These are phyloP conservation scores for Laticauda colubrina DNA, from an alignment of 2,113 vertebrate genomes.

Conservation along the genomic window DNA sequence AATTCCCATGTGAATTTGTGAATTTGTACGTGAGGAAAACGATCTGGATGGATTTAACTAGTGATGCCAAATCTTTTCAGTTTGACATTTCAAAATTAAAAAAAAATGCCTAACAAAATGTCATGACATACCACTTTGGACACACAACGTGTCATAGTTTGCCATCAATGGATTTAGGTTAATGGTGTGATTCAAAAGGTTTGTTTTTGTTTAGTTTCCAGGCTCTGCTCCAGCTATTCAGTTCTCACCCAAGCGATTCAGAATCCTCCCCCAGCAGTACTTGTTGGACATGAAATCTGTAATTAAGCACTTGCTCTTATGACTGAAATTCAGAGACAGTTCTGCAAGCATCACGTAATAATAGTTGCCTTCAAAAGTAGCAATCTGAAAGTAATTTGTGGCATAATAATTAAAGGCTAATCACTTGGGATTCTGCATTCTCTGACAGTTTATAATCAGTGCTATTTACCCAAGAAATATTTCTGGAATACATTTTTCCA, in stretches of 20 bases:
- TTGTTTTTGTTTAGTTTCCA: neutral
- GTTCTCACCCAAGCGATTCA: neutral
- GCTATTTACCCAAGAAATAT: constrained; percentile 36
- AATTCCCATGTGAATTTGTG: neutral
- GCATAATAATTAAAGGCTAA: constrained; percentile 57
- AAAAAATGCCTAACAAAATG: neutral
- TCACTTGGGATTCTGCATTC: constrained; percentile 33
- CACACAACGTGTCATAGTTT: neutral
- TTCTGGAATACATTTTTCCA: neutral
- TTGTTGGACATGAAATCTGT: neutral
- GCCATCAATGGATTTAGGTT: neutral
- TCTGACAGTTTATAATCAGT: constrained; percentile 39
- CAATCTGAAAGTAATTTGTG: constrained; percentile 55
- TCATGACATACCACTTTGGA: neutral
- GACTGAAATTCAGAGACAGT: constrained; percentile 35
- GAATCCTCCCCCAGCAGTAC: neutral
- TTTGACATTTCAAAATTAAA: neutral
- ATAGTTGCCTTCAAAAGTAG: constrained; percentile 37
- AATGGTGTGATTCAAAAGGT: neutral
- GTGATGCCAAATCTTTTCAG: neutral
- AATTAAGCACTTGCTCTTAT: neutral
- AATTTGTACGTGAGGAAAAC: neutral
- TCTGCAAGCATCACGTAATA: constrained; percentile 26
- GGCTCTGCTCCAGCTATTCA: neutral
- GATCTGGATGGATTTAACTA: neutral